A percentile compares a stretch with the other conserved stretches of the same genome.
phyloP scores from a whole-genome alignment of 1,140 invertebrate species.

The Ostrea denselamellosa region DNA sequence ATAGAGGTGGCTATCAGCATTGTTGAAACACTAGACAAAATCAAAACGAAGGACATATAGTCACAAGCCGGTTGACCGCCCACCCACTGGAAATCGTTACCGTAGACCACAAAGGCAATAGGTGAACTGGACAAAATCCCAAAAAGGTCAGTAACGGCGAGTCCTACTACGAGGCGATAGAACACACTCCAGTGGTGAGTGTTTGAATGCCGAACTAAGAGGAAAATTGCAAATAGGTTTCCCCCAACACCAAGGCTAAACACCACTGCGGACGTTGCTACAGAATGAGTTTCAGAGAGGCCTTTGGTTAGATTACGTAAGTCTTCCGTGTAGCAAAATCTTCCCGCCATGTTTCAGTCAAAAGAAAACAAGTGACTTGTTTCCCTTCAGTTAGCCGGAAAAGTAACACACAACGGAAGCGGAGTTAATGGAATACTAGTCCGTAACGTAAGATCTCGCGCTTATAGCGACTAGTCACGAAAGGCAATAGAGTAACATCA shows the following conservation, averaged over 20 bases:
- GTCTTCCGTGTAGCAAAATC: not conserved
- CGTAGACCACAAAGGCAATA: conserved; percentile 70
- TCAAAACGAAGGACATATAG: conserved; percentile 78
- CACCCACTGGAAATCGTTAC: conserved; percentile 66
- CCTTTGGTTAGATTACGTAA: not conserved
- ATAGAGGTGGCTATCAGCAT: conserved; percentile 77
- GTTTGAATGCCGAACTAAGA: conserved; percentile 62
- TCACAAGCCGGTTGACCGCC: conserved; percentile 70
- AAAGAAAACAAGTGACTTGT: not conserved
- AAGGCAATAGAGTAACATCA: too few relatives aligned
- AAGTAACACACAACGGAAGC: not conserved
- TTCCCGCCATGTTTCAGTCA: not conserved
- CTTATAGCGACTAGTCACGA: too few relatives aligned
- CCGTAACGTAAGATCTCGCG: too few relatives aligned
- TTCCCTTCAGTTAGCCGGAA: not conserved
- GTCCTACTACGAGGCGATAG: conserved; percentile 68
- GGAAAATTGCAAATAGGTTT: conserved; percentile 66
- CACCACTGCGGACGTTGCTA: conserved; percentile 53
- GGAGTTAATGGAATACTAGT: not conserved
- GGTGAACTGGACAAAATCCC: conserved; percentile 71
- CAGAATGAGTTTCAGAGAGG: not conserved
- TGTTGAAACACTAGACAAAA: conserved; percentile 76
- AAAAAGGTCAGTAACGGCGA: conserved; percentile 69
- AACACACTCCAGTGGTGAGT: conserved; percentile 67
- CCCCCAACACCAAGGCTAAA: conserved; percentile 67